Percentiles rank a stretch among this genome's conserved stretches.
Evolutionary conservation across 2,888 invertebrate species (phyloP).

Genomic region (Phaedon cochleariae): DNA sequence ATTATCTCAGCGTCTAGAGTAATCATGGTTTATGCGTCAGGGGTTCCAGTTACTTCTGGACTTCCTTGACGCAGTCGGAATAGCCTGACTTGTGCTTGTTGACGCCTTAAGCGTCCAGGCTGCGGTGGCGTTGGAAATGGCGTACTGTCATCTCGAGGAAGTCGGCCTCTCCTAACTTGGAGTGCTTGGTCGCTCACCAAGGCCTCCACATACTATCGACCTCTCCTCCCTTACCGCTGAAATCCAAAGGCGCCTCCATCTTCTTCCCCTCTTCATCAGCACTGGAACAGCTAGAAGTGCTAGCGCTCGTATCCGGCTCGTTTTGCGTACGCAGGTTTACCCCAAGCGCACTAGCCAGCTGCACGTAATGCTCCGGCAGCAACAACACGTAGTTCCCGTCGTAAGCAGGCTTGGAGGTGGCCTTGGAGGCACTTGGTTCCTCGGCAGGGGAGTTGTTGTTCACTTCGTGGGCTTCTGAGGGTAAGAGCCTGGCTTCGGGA

Average conservation of each 20-base stretch:
- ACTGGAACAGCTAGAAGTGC: constrained; percentile 40
- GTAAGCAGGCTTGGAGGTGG: no score
- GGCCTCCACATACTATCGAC: constrained; percentile 64
- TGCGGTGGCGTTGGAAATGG: constrained; percentile 79
- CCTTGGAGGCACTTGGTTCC: constrained; percentile 55
- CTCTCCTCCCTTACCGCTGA: constrained; percentile 60
- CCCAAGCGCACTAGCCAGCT: constrained; percentile 65
- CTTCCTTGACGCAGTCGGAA: constrained; percentile 73
- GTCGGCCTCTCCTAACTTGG: constrained; percentile 86
- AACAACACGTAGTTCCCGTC: constrained; percentile 71
- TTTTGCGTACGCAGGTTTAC: constrained; percentile 58
- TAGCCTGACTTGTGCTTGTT: constrained; percentile 74
- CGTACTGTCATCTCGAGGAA: constrained; percentile 85
- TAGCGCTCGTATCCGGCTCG: constrained; percentile 43
- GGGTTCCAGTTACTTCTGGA: constrained; percentile 69
- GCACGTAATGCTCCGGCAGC: constrained; percentile 70
- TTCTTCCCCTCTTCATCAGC: constrained; percentile 39
- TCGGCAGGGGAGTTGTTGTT: constrained; percentile 48
- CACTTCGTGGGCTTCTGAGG: constrained; percentile 59
- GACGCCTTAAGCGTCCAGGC: constrained; percentile 69
- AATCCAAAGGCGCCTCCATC: constrained; percentile 64
- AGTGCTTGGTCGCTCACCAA: constrained; percentile 72
- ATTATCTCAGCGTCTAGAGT: constrained; percentile 68
- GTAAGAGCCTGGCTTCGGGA: constrained; percentile 60
- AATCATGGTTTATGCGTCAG: constrained; percentile 68